These are phyloP conservation scores for Caenorhabditis briggsae DNA, from an alignment of 1,140 invertebrate genomes.

Conservation along the genomic window DNA sequence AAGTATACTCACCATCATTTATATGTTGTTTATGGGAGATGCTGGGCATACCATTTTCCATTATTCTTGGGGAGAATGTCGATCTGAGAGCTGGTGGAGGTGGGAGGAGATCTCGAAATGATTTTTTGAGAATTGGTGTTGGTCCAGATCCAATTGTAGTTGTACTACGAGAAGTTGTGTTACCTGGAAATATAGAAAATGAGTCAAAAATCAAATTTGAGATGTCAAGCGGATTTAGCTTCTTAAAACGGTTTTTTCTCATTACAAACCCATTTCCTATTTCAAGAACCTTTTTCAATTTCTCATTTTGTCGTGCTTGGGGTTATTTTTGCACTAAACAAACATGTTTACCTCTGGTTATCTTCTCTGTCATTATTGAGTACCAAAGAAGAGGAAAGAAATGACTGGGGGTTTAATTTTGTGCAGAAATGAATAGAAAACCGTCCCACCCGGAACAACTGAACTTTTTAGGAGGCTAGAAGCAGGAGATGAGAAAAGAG, in stretches of 20 bases:
- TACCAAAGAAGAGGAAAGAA: background rate
- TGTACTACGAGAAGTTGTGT: slow-evolving; percentile 26
- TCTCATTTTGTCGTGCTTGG: background rate
- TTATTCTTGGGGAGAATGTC: slow-evolving; percentile 32
- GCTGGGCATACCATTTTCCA: background rate
- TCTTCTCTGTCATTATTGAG: slow-evolving; percentile 46
- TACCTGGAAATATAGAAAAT: background rate
- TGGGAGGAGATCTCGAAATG: slow-evolving; percentile 55
- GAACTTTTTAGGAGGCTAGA: background rate
- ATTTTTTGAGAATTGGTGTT: slow-evolving; percentile 41
- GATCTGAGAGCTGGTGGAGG: slow-evolving; percentile 2
- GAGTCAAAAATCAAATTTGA: no score
- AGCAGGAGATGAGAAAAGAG: background rate
- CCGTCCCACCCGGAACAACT: background rate
- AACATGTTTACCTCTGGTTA: slow-evolving; percentile 50
- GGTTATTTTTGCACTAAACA: background rate
- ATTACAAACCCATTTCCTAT: background rate
- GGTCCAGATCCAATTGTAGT: slow-evolving; percentile 5
- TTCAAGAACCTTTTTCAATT: background rate
- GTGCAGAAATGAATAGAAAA: slow-evolving; percentile 1
- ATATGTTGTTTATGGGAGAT: slow-evolving; percentile 30
- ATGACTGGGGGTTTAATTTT: background rate
- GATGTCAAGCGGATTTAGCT: no score
- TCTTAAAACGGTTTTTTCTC: no score
- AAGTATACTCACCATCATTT: slow-evolving; percentile 47